Evolutionary conservation across 2,113 vertebrate species (phyloP), one percentile per base, ranked within the genome.

Genomic region (Bubalus kerabau): DNA sequence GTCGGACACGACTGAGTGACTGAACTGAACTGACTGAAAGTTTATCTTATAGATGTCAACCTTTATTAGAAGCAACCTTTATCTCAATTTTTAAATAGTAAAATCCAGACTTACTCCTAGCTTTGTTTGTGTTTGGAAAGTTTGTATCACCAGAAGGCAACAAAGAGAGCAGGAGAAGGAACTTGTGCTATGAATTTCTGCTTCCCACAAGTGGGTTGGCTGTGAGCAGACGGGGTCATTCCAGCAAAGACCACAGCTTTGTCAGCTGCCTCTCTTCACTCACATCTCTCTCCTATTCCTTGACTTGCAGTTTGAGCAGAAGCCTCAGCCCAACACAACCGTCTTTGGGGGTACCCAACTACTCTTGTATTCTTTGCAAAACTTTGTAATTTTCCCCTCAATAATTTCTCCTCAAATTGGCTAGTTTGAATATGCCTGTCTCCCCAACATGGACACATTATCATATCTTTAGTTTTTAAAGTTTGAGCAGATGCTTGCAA

Each of bases 341-440:
- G 0, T 14, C 4, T 23, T n/a, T 36, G 19, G 46, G 3, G 8
- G 5, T 43, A 3, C 14, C 11, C 28, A 59, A 52, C 13, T 7
- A 19, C 30, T 54, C 40, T 36, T 17, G 13, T 10, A 14, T 17
- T n/a, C 17, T 52, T 26, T 28, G 1, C 19, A 62, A 56, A 54
- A 7, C 28, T 56, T 52, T 43, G 32, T 52, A 67, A 67, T 50
- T 52, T 74, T 14, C 30, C 9, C 6, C 6, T 43, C 81, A 83
- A 52, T 87, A 52, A 19, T 59, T 24, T 82, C 13, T 82, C 19
- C 64, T 54, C 32, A 76, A 17, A 60, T 54, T 56, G n/a, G 46
- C 2, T 23, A 67, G 13, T 56, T 30, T 64, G 59, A 30, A 23
- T 19, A 11, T 67, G 50, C 3, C 56, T 43, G 6, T n/a, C 43